Percentiles rank a stretch among this genome's conserved stretches.
phyloP scores from a whole-genome alignment of 2,888 invertebrate genomes.

The Tenthredo scrophulariae region DNA sequence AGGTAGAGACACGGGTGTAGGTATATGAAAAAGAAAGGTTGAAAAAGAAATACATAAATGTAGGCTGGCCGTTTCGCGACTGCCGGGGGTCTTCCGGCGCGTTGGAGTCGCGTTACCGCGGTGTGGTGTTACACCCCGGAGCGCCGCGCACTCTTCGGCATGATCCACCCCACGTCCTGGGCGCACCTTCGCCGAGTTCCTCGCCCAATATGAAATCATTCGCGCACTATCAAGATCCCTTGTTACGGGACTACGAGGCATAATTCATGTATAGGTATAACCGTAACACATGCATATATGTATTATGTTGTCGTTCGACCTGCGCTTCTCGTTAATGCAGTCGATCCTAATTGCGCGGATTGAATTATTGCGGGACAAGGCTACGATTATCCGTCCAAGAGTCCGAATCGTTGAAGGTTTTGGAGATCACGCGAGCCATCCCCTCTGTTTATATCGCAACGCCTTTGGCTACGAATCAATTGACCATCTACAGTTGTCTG shows the following conservation, averaged over 20 bases:
- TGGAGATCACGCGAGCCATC: not conserved
- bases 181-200: not conserved
- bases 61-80: slow-evolving; percentile 27
- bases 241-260: not conserved
- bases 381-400: not conserved
- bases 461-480: slow-evolving; percentile 14
- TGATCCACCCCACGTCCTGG: slow-evolving; percentile 5
- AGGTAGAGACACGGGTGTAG: not conserved
- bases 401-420: not conserved
- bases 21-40: not conserved
- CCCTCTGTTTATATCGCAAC: not conserved
- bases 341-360: not conserved
- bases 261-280: not conserved
- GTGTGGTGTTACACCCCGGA: slow-evolving; percentile 52
- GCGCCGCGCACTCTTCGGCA: slow-evolving; percentile 10
- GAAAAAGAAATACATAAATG: slow-evolving; percentile 11
- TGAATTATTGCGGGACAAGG: not conserved
- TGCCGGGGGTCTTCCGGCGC: slow-evolving; percentile 29
- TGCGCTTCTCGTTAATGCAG: not conserved
- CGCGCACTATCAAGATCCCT: slow-evolving; percentile 13
- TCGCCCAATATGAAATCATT: not conserved
- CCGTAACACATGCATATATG: not conserved
- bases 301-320: not conserved
- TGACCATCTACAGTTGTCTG: not conserved
- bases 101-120: slow-evolving; percentile 51